Evolutionary conservation across 2,797 vertebrate species (phyloP), one percentile per base, ranked within the genome.

Genomic region (Lerista edwardsae): DNA sequence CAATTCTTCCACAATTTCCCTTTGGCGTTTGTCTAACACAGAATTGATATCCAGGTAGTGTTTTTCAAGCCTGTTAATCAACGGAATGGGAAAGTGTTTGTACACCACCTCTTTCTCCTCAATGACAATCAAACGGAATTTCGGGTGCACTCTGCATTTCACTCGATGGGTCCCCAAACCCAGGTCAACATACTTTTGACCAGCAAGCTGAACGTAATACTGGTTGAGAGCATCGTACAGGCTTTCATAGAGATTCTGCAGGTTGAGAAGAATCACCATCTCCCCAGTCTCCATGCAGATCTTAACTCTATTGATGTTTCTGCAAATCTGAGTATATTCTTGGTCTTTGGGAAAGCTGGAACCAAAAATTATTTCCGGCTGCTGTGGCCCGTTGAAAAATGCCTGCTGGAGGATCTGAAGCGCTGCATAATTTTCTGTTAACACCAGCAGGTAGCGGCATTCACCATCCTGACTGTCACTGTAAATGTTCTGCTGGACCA

Each of bases 161-260:
- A 99, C 99, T 21, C 99, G 97, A 79, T 99, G 99, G 15, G 98
- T 99, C 69, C 99, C 99, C 78, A 99, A 96, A 0, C 99, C 99
- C 64, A 99, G 89, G 71, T 99, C 99, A 73, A 99, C 98, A 8
- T 99, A 99, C 89, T 99, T 98, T 94, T 99, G 98, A 76, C 97
- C 98, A 6, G 98, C 98, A 4, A 99, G 96, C 89, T 93, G 96
- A 14, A 99, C 98, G 0, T 99, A 99, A 95, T 99, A 99, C 81
- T 99, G 98, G 91, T 99, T 99, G 39, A 99, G 97, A 4, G 98
- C 98, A 11, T 99, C 98, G 0, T 99, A 99, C 15, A 99, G 97
- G 93, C 98, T 99, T 97, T 99, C 98, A 0, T 99, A 99, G 19
- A 99, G 97, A 92, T 97, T 99, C 75, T 98, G 98, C 91, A 99